Evolutionary conservation across 2,797 vertebrate species (phyloP), one percentile per base, ranked within the genome.

Genomic region (Darevskia mixta): DNA sequence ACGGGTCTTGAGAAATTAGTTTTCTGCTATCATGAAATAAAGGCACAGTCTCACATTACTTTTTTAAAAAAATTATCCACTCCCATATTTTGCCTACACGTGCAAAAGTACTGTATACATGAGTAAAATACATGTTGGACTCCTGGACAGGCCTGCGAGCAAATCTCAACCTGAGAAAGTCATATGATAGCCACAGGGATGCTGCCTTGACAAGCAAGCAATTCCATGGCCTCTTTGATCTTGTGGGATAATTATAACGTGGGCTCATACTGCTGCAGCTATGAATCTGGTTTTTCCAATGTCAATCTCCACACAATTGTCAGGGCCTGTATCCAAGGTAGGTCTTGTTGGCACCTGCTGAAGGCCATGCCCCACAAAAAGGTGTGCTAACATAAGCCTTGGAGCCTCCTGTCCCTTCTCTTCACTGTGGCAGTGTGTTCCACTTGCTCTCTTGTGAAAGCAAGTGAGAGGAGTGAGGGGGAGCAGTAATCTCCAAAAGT

Each of bases 151-250:
- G 73, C 58, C 41, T 45, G n/a, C 55, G 0, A 84, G 55, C 76
- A 66, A 79, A 49, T 32, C 9, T 0, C 18, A 86, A 41, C 15
- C 17, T n/a, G 84, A 91, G 66, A 11, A 85, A 91, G 81, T 18
- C 72, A 84, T 43, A 81, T 69, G 83, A 81, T 87, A n/a, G n/a
- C 88, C 17, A 27, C 45, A 20, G 41, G 49, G 55, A 32, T n/a
- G 55, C 27, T 87, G 71, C 15, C 71, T 76, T 82, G 79, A 87
- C 71, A 82, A 32, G 71, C 20, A 45, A 82, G 29, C 8, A 8
- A 81, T 75, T 75, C 45, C 41, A 64, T 66, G 20, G 58, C 29
- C n/a, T 87, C 55, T 87, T 87, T 87, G 79, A 87, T 81, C 61
- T 71, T 72, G 35, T 32, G 18, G 20, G 71, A 75, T 73, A 75